phyloP scores from a whole-genome alignment of 2,888 invertebrate species.

The Hypomecis atomaria region DNA sequence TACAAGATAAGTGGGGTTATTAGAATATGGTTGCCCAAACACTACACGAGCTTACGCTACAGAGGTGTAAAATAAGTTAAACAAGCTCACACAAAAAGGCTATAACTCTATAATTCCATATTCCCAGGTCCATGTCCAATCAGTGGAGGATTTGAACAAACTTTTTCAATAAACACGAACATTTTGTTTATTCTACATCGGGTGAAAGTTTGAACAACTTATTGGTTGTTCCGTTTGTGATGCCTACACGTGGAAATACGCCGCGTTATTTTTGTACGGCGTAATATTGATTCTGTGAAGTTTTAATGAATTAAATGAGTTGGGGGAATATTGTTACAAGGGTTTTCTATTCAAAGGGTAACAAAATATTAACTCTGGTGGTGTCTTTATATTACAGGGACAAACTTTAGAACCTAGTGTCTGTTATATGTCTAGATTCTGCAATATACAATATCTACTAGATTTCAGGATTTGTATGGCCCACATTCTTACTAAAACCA shows the following conservation, averaged over 20 bases:
- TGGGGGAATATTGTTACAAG: neutral
- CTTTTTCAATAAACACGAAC: slow-evolving; percentile 41
- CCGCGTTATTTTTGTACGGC: slow-evolving; percentile 14
- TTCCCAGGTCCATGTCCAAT: slow-evolving; percentile 29
- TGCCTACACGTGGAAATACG: slow-evolving; percentile 29
- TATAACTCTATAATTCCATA: slow-evolving; percentile 3
- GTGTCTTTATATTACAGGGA: too few relatives aligned
- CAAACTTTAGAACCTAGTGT: too few relatives aligned
- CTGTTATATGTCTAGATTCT: too few relatives aligned
- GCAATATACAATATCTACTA: too few relatives aligned
- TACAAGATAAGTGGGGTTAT: too few relatives aligned
- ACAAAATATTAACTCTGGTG: neutral
- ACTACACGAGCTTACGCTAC: too few relatives aligned
- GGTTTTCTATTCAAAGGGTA: too few relatives aligned
- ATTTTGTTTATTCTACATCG: slow-evolving; percentile 25
- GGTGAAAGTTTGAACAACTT: slow-evolving; percentile 30
- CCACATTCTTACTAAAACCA: too few relatives aligned
- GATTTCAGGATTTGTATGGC: too few relatives aligned
- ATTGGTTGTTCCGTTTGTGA: slow-evolving; percentile 34
- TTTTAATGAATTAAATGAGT: slow-evolving; percentile 3
- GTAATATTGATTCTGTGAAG: slow-evolving; percentile 2
- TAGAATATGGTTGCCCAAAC: too few relatives aligned
- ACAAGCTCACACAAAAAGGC: neutral
- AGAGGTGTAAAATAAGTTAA: neutral
- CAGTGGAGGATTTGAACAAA: slow-evolving; percentile 27